Percentiles rank a stretch among this genome's conserved stretches.
phyloP scores from a whole-genome alignment of 92 coral and sea anemone genomes.

The Phenganax marumi region DNA sequence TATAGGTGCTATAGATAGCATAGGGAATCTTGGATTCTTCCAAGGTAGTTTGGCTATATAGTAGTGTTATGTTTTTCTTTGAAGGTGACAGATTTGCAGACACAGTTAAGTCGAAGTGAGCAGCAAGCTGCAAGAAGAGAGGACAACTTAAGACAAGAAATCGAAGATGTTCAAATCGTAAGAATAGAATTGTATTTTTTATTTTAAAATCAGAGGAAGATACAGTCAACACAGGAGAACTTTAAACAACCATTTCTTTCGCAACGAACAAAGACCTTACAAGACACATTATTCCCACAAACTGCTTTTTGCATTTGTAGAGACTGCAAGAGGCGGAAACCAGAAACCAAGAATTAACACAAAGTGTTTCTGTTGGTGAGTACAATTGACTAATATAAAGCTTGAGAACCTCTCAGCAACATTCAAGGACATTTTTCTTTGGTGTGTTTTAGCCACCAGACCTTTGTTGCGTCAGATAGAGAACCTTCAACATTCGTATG shows the following conservation, averaged over 20 bases:
- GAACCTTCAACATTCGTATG: conserved; percentile 87
- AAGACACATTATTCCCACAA: too few relatives aligned
- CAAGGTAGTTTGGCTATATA: not conserved
- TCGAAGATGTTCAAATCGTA: conserved; percentile 87
- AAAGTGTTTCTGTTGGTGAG: conserved; percentile 87
- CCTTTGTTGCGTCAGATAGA: conserved; percentile 94
- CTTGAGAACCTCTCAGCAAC: not conserved
- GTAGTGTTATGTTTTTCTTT: not conserved
- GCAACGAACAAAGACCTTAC: too few relatives aligned
- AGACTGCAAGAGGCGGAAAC: conserved; percentile 92
- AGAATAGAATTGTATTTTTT: not conserved
- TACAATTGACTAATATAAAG: not conserved
- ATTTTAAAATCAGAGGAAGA: too few relatives aligned
- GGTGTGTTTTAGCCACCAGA: conserved; percentile 76
- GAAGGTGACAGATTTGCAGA: conserved; percentile 81
- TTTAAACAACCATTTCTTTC: too few relatives aligned
- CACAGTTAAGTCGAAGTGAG: conserved; percentile 74
- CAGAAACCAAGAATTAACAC: conserved; percentile 87
- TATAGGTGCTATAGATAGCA: not conserved
- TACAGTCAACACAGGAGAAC: too few relatives aligned
- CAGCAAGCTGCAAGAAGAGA: conserved; percentile 88
- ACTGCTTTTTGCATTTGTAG: conserved; percentile 45
- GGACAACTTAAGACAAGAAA: conserved; percentile 89
- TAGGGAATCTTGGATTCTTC: not conserved
- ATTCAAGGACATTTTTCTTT: not conserved